phyloP scores from a whole-genome alignment of 2,888 invertebrate species.

The Hoplodrina ambigua region DNA sequence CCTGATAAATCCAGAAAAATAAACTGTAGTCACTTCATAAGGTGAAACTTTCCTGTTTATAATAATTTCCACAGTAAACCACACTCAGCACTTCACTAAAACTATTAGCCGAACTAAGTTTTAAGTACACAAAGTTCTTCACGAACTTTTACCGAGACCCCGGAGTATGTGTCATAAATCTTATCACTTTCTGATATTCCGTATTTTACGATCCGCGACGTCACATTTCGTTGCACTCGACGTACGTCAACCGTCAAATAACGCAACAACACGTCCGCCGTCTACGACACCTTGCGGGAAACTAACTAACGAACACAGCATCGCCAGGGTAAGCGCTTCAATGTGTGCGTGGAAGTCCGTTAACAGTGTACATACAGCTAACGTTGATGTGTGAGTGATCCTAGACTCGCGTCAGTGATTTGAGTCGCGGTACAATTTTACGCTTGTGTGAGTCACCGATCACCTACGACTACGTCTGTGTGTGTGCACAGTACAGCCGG shows the following conservation, averaged over 20 bases:
- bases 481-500: conserved; percentile 74
- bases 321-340: conserved; percentile 76
- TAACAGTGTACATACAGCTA: conserved; percentile 60
- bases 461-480: conserved; percentile 76
- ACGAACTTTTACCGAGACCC: conserved; percentile 56
- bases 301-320: conserved; percentile 80
- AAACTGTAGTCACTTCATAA: conserved; percentile 47
- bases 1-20: conserved; percentile 61
- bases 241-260: conserved; percentile 44
- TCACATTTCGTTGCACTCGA: conserved; percentile 63
- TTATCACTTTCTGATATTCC: conserved; percentile 60
- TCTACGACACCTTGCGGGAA: conserved; percentile 65
- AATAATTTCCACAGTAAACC: conserved; percentile 60
- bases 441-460: conserved; percentile 73
- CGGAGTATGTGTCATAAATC: conserved; percentile 59
- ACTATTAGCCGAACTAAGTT: conserved; percentile 61
- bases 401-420: conserved; percentile 77
- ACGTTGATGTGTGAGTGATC: conserved; percentile 74
- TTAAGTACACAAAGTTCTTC: conserved; percentile 62
- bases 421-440: conserved; percentile 67
- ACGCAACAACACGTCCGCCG: conserved; percentile 51
- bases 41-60: conserved; percentile 58
- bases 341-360: conserved; percentile 76
- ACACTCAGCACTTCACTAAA: conserved; percentile 63
- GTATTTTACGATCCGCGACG: conserved; percentile 55